phyloP scores from a whole-genome alignment of 2,888 invertebrate genomes.

The Creontiades dilutus region DNA sequence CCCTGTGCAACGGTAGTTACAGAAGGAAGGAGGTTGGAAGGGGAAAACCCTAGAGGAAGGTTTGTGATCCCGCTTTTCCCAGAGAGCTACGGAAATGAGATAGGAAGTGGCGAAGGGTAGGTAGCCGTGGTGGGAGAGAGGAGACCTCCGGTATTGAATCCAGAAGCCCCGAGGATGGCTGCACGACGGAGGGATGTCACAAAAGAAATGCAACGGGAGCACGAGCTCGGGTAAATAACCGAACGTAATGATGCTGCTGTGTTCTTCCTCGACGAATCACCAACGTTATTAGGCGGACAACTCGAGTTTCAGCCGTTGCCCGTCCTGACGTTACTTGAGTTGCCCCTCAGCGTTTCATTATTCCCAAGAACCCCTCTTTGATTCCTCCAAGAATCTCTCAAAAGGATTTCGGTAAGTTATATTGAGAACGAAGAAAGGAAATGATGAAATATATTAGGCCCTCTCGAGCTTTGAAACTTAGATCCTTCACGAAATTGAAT shows the following conservation, averaged over 20 bases:
- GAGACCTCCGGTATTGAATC: conserved; percentile 55
- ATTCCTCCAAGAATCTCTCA: background rate
- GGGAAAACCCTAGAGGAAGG: conserved; percentile 24
- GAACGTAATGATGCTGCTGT: background rate
- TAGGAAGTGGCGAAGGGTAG: conserved; percentile 50
- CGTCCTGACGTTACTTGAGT: background rate
- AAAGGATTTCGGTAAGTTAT: background rate
- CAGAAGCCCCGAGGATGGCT: conserved; percentile 22
- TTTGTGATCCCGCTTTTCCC: conserved; percentile 58
- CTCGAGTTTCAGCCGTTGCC: background rate
- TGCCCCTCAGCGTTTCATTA: background rate
- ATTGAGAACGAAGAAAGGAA: background rate
- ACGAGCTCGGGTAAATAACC: conserved; percentile 16
- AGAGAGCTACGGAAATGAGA: conserved; percentile 62
- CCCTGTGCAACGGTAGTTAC: conserved; percentile 8
- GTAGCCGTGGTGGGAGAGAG: background rate
- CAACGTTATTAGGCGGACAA: background rate
- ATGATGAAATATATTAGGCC: background rate
- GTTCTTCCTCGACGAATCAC: background rate
- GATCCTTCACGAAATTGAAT: too few species aligned
- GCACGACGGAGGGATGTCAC: conserved; percentile 12
- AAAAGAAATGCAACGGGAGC: conserved; percentile 22
- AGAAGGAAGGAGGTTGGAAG: background rate
- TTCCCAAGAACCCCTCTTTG: background rate
- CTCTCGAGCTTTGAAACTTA: background rate